phyloP scores from a whole-genome alignment of 2,113 vertebrate genomes.

The Bagarius yarrelli region DNA sequence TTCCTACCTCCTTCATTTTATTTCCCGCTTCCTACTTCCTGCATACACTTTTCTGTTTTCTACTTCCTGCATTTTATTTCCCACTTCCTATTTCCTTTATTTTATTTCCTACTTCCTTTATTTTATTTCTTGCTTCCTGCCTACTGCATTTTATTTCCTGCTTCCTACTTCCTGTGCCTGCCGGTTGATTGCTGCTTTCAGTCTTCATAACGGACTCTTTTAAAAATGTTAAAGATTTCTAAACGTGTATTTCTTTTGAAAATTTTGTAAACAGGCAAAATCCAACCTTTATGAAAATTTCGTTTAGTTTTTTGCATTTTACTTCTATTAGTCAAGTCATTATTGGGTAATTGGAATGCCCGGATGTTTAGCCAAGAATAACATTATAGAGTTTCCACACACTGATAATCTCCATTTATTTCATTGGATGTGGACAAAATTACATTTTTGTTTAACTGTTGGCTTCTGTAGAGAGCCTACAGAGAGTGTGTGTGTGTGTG shows the following conservation, averaged over 20 bases:
- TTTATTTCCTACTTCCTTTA: too few species aligned
- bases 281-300: background rate
- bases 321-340: background rate
- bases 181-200: too few species aligned
- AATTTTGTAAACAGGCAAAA: too few species aligned
- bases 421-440: background rate
- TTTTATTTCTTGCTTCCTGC: background rate
- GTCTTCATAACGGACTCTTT: too few species aligned
- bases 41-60: too few species aligned
- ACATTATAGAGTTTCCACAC: background rate
- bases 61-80: too few species aligned
- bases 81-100: too few species aligned
- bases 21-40: background rate
- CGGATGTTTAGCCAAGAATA: background rate
- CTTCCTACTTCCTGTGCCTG: background rate
- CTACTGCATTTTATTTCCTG: background rate
- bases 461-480: too few species aligned
- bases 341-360: background rate
- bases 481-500: too few species aligned
- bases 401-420: background rate
- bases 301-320: background rate
- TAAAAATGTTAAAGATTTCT: too few species aligned
- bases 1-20: background rate
- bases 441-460: too few species aligned
- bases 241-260: too few species aligned